Evolutionary conservation across 2,888 invertebrate genomes (phyloP).

Genomic region (Pseudococcus viburni): DNA sequence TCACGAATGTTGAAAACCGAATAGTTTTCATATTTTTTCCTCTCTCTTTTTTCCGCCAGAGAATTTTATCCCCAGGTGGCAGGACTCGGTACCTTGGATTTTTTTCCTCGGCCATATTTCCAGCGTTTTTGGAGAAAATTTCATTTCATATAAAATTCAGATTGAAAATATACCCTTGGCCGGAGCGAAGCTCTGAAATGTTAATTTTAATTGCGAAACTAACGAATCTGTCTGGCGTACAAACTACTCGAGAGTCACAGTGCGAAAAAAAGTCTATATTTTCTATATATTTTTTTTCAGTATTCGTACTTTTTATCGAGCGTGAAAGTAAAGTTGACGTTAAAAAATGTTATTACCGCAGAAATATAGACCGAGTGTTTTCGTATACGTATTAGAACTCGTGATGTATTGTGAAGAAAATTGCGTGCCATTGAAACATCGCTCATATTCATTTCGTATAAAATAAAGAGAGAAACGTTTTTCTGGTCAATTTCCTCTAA

Average conservation of each 20-base stretch:
- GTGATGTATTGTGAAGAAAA: constrained; percentile 19
- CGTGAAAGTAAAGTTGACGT: constrained; percentile 1
- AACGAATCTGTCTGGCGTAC: not conserved
- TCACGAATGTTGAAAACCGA: constrained; percentile 42
- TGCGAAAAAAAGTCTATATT: not conserved
- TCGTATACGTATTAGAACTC: constrained; percentile 16
- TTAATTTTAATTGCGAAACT: no score
- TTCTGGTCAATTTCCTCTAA: constrained; percentile 14
- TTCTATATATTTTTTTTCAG: not conserved
- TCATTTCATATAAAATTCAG: not conserved
- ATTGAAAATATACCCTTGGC: not conserved
- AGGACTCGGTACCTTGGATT: not conserved
- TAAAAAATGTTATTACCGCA: constrained; percentile 1
- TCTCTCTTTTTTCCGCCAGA: not conserved
- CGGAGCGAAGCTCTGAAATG: no score
- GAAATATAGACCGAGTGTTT: constrained; percentile 2
- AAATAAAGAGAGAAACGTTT: constrained; percentile 14
- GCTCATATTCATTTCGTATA: constrained; percentile 23
- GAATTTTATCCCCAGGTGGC: constrained; percentile 21
- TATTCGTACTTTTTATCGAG: constrained; percentile 10
- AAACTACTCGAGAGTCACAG: not conserved
- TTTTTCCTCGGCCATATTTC: not conserved
- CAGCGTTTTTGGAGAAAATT: not conserved
- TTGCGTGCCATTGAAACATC: constrained; percentile 28
- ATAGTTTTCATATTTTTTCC: constrained; percentile 18